phyloP scores from a whole-genome alignment of 2,888 invertebrate species.

The Cephus pulcher region DNA sequence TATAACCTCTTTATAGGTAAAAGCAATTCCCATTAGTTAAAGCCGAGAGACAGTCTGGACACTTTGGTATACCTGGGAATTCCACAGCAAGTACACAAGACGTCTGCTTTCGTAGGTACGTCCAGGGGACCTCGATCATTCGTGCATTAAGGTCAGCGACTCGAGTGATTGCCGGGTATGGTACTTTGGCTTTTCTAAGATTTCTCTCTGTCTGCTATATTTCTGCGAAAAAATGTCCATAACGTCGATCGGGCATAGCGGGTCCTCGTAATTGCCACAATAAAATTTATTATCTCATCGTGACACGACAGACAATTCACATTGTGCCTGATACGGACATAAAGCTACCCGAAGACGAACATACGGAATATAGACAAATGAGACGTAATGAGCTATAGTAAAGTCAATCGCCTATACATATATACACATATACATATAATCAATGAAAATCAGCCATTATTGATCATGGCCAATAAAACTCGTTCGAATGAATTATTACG shows the following conservation, averaged over 20 bases:
- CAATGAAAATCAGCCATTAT: too few relatives aligned
- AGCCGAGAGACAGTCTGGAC: not conserved
- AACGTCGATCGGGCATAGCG: not conserved
- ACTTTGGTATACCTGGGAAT: not conserved
- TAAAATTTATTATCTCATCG: not conserved
- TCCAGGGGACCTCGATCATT: not conserved
- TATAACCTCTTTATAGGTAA: not conserved
- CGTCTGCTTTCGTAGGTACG: not conserved
- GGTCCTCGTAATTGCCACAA: not conserved
- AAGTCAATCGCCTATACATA: not conserved
- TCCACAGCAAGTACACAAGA: not conserved
- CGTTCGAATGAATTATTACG: not conserved
- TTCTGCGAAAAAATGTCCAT: not conserved
- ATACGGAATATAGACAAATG: not conserved
- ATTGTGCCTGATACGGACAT: not conserved
- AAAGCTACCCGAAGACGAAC: not conserved
- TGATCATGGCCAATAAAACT: not conserved
- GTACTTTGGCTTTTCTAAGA: not conserved
- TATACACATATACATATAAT: too few relatives aligned
- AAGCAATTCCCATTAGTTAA: not conserved
- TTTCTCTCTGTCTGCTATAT: not conserved
- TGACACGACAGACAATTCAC: not conserved
- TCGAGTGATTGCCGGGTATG: not conserved
- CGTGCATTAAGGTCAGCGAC: not conserved
- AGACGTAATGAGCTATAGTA: not conserved